Evolutionary conservation across 2,113 vertebrate genomes (phyloP), one percentile per base, ranked within the genome.

Genomic region (Phaethornis superciliosus): DNA sequence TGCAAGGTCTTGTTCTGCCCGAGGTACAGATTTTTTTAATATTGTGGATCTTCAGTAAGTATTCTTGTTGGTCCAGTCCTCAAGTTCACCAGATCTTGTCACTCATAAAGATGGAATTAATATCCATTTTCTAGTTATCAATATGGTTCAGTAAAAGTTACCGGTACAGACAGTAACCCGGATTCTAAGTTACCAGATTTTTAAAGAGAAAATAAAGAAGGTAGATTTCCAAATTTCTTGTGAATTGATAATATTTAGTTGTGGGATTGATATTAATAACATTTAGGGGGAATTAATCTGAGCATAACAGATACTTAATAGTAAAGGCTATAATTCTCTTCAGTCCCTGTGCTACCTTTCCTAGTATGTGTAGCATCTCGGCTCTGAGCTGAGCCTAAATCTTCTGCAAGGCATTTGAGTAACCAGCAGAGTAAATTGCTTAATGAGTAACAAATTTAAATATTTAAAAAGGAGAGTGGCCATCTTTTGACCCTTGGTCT

Each of bases 391-490:
- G 20, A 67, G 21, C 16, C 59, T 65, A 12, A 67, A 16, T 60
- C 81, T 95, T 93, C 85, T 92, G 72, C 56, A 81, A 71, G 70
- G 28, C 70, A 19, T 74, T 84, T 35, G 56, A 15, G 18, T 70
- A 33, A 67, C 12, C 6, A 56, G 40, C 10, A 4, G 35, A 47
- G 8, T 62, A 86, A 81, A 27, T 58, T 35, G 77, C 56, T 42
- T 58, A 60, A 71, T 23, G 24, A 67, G 17, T 24, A 86, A 18
- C 87, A 78, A 92, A 95, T 93, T 94, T 79, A 85, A 93, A 55
- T 54, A 33, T 6, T 72, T 54, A 92, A n/a, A 86, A 59, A 56
- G 32, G 60, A 62, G 72, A 37, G 26, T 37, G 60, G 52, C 59
- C 49, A 35, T 70, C 44, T 46, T 63, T 79, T 90, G 32, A 58